Percentiles rank a stretch among this genome's conserved stretches.
phyloP scores from a whole-genome alignment of 2,113 vertebrate species.

The Erythrocercus mccallii region DNA sequence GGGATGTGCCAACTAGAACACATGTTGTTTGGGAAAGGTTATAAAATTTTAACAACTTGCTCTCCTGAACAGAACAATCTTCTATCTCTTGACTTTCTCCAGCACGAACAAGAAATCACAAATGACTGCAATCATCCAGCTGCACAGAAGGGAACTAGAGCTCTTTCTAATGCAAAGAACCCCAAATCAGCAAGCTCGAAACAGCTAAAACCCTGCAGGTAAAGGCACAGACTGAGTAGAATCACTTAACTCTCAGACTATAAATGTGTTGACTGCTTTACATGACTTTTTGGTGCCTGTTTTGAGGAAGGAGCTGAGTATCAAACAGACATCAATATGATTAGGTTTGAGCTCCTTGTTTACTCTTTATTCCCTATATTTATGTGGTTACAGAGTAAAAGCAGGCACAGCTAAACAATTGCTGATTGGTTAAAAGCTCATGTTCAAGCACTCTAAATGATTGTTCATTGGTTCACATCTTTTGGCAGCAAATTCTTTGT shows the following conservation, averaged over 20 bases:
- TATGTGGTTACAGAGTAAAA: no score
- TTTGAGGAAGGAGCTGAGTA: no score
- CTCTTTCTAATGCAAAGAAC: not conserved
- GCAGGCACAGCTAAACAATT: no score
- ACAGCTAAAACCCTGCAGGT: not conserved
- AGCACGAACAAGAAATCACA: not conserved
- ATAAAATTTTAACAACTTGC: not conserved
- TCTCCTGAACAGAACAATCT: not conserved
- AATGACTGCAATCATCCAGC: not conserved
- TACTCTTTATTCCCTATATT: no score
- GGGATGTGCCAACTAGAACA: not conserved
- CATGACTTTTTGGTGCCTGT: not conserved
- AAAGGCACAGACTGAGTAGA: not conserved
- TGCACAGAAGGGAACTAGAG: not conserved
- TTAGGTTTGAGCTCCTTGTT: no score
- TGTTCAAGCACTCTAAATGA: no score
- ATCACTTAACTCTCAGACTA: not conserved
- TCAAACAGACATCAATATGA: no score
- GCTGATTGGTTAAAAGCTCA: no score
- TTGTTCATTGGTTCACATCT: no score
- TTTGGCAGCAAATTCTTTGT: no score
- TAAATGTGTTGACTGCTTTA: not conserved
- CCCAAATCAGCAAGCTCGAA: not conserved
- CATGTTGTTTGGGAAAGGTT: not conserved
- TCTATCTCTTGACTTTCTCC: not conserved